Conservation (phyloP, 2,797 vertebrate genomes). For the Echeneis naucrates region DNA sequence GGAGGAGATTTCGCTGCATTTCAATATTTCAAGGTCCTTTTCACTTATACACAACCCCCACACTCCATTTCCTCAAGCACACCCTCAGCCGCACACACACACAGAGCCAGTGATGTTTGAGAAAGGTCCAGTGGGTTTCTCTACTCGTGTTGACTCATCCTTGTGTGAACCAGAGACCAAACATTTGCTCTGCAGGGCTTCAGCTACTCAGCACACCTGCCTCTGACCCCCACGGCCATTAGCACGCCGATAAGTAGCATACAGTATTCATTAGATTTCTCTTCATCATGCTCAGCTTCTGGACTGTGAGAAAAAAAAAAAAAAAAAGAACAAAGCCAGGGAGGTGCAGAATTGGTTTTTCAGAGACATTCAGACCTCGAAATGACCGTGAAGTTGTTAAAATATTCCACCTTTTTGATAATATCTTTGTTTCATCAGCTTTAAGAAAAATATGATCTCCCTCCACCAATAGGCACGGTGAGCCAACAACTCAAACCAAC, state of each 20-base stretch:
- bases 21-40: slow-evolving; percentile 47
- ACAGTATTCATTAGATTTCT: slow-evolving; percentile 56
- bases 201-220: slow-evolving; percentile 60
- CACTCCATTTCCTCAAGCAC: not conserved
- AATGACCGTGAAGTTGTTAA: slow-evolving; percentile 2
- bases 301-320: not conserved
- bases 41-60: slow-evolving; percentile 21
- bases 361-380: slow-evolving; percentile 18
- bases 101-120: slow-evolving; percentile 43
- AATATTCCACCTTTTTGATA: slow-evolving; percentile 4
- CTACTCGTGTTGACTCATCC: slow-evolving; percentile 62
- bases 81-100: slow-evolving; percentile 25
- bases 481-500: not conserved
- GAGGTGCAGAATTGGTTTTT: slow-evolving; percentile 15
- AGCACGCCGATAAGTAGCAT: slow-evolving; percentile 44
- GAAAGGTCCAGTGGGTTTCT: slow-evolving; percentile 45
- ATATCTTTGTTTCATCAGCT: slow-evolving; percentile 12
- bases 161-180: slow-evolving; percentile 60
- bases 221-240: slow-evolving; percentile 51
- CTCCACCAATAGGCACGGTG: not conserved
- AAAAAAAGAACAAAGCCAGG: slow-evolving; percentile 17
- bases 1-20: slow-evolving; percentile 27
- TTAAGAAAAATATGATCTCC: not conserved
- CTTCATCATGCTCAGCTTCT: slow-evolving; percentile 52
- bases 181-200: slow-evolving; percentile 68